Evolutionary conservation across 2,797 vertebrate species (phyloP).

Genomic region (Sitta carolinensis): DNA sequence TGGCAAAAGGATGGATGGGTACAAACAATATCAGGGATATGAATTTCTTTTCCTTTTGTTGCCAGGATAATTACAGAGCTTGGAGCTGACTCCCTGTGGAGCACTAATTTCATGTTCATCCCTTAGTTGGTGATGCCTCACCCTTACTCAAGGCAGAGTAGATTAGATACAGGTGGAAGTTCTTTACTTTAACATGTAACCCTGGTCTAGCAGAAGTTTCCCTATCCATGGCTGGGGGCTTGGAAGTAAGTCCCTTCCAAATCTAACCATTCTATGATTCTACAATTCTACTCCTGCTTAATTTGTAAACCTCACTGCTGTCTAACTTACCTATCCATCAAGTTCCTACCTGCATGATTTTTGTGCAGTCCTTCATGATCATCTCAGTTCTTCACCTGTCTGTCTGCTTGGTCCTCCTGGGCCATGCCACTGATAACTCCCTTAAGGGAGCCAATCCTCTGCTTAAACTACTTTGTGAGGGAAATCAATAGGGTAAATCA

Average conservation of each 20-base stretch:
- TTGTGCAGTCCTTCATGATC: background rate
- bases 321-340: background rate
- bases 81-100: background rate
- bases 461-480: background rate
- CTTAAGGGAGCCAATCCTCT: background rate
- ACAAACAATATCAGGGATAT: background rate
- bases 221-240: accelerated
- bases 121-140: background rate
- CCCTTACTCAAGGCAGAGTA: background rate
- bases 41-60: background rate
- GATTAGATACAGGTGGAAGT: background rate
- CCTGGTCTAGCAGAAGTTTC: background rate
- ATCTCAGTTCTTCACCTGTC: background rate
- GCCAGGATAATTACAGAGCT: background rate
- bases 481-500: background rate
- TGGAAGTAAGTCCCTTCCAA: background rate
- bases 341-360: background rate
- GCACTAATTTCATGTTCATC: background rate
- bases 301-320: background rate
- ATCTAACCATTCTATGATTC: background rate
- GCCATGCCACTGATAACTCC: background rate
- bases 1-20: background rate
- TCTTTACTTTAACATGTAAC: background rate
- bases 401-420: background rate
- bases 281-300: background rate